These are phyloP conservation scores for Gorsachius magnificus DNA, from an alignment of 2,797 vertebrate genomes.

Conservation along the genomic window DNA sequence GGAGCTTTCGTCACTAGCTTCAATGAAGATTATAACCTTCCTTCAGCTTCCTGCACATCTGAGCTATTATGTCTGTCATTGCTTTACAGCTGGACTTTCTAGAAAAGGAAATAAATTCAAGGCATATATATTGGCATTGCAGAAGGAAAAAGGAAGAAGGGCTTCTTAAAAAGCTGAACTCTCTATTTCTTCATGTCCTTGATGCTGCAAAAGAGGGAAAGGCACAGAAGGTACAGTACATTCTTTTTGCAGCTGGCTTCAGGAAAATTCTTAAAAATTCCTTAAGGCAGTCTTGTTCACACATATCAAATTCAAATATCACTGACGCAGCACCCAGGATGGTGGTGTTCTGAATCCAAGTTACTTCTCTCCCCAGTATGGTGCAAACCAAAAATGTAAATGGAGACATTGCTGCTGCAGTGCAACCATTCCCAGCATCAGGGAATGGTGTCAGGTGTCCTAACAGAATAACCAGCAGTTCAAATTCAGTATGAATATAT, in stretches of 20 bases:
- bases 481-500: not conserved
- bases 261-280: not conserved
- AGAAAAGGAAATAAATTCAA: constrained; percentile 78
- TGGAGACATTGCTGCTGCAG: not conserved
- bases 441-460: not conserved
- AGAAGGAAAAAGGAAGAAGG: constrained; percentile 81
- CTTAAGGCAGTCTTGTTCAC: not conserved
- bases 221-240: constrained; percentile 43
- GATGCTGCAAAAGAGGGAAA: constrained; percentile 27
- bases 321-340: not conserved
- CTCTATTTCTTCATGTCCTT: constrained; percentile 63
- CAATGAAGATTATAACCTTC: not conserved
- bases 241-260: not conserved
- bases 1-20: not conserved
- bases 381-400: not conserved
- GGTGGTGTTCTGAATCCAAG: not conserved
- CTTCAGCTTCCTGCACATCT: not conserved
- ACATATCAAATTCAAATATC: not conserved
- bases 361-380: rapidly evolving
- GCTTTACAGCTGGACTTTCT: constrained; percentile 78
- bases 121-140: constrained; percentile 77
- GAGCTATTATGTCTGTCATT: not conserved
- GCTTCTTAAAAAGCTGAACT: constrained; percentile 76
- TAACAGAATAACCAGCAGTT: not conserved
- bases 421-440: not conserved